These are phyloP conservation scores for Pholis gunnellus DNA, from an alignment of 2,113 vertebrate species.

Conservation along the genomic window DNA sequence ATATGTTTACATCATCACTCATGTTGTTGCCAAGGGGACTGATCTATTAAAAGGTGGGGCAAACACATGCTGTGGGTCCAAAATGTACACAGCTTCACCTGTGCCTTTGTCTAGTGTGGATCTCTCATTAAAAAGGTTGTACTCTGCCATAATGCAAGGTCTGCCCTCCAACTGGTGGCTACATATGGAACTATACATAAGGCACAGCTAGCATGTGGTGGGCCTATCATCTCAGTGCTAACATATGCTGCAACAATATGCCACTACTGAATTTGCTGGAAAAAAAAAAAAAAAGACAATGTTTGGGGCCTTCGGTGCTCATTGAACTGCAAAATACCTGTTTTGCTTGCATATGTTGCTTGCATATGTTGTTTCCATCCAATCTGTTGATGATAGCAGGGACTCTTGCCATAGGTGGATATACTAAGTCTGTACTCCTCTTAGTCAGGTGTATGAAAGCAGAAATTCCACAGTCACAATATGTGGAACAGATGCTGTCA, in stretches of 20 bases:
- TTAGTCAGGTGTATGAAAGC: conserved; percentile 20
- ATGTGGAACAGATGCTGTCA: conserved; percentile 29
- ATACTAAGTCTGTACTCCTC: not conserved
- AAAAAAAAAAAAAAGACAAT: not conserved
- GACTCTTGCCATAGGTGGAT: conserved; percentile 1
- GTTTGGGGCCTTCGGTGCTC: not conserved
- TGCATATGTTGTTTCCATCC: conserved; percentile 37
- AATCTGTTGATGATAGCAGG: conserved; percentile 7
- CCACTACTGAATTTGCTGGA: not conserved
- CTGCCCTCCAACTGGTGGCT: conserved; percentile 49
- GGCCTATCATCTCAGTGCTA: conserved; percentile 30
- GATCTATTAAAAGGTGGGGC: not conserved
- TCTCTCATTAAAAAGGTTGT: conserved; percentile 18
- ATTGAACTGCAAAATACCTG: conserved; percentile 16
- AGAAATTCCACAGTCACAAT: not conserved
- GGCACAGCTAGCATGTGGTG: conserved; percentile 34
- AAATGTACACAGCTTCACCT: conserved; percentile 15
- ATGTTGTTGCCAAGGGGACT: not conserved
- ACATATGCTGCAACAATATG: conserved; percentile 68
- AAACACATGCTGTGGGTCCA: not conserved
- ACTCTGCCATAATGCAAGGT: conserved; percentile 6
- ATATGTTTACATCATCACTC: not conserved
- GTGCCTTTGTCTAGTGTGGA: not conserved
- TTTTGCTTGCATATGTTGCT: conserved; percentile 15
- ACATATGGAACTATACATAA: conserved; percentile 50